Conservation (phyloP, 2,113 vertebrate genomes). For the Axis porcinus region DNA sequence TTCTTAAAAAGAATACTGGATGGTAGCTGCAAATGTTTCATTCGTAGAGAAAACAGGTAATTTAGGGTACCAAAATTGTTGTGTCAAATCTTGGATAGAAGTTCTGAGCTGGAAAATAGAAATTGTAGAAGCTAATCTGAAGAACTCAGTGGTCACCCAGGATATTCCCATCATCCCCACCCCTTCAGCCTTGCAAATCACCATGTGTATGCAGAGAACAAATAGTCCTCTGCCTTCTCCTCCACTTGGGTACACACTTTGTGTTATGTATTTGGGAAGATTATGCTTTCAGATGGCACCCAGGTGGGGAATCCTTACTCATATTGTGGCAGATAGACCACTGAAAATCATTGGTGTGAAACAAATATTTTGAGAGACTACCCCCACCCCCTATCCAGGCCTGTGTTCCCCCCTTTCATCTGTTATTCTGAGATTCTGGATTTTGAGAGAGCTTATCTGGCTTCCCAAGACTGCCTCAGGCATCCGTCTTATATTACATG, state of each 20-base stretch:
- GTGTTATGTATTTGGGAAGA: background rate
- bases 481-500: background rate
- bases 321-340: background rate
- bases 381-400: background rate
- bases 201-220: no score
- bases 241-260: background rate
- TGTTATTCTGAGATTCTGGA: background rate
- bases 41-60: background rate
- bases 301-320: background rate
- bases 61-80: background rate
- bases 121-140: background rate
- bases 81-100: background rate
- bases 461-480: no score
- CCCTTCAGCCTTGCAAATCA: background rate
- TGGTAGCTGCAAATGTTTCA: background rate
- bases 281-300: background rate
- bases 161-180: rapidly evolving
- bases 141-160: background rate
- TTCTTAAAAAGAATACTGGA: background rate
- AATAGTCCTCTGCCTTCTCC: background rate
- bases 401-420: background rate
- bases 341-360: background rate
- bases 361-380: background rate
- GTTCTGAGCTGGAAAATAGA: background rate
- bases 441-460: background rate